phyloP scores from a whole-genome alignment of 2,888 invertebrate genomes.

The Dorcus hopei region DNA sequence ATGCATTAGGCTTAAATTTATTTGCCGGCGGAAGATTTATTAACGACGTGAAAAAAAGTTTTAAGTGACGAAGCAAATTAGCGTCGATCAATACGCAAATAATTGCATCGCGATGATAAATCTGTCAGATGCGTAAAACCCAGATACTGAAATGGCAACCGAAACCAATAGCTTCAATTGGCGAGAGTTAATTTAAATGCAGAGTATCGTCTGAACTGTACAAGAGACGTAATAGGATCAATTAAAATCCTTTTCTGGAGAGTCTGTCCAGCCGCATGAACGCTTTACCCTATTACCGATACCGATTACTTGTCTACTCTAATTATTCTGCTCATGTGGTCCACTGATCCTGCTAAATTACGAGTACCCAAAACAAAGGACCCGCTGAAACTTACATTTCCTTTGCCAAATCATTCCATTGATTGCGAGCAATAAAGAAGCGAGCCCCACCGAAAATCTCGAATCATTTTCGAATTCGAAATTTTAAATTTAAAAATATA shows the following conservation, averaged over 20 bases:
- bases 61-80: too few relatives aligned
- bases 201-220: slow-evolving; percentile 1
- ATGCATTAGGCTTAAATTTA: too few relatives aligned
- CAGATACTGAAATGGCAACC: slow-evolving; percentile 2
- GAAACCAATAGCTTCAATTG: slow-evolving; percentile 2
- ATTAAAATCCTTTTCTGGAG: slow-evolving; percentile 2
- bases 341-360: slow-evolving; percentile 13
- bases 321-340: slow-evolving; percentile 28
- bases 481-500: too few relatives aligned
- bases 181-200: slow-evolving; percentile 2
- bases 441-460: too few relatives aligned
- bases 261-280: slow-evolving; percentile 20
- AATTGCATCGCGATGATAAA: too few relatives aligned
- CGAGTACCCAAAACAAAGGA: slow-evolving; percentile 12
- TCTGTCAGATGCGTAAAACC: too few relatives aligned
- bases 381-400: slow-evolving; percentile 8
- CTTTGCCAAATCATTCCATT: slow-evolving; percentile 17
- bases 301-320: slow-evolving; percentile 31
- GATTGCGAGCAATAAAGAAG: too few relatives aligned
- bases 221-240: slow-evolving; percentile 3
- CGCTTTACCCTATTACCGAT: slow-evolving; percentile 34
- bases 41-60: too few relatives aligned
- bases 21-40: too few relatives aligned
- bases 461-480: too few relatives aligned
- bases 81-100: too few relatives aligned